A percentile compares a stretch with the other conserved stretches of the same genome.
Conservation (phyloP, 2,888 invertebrate genomes). For the Schrankia costaestrigalis region DNA sequence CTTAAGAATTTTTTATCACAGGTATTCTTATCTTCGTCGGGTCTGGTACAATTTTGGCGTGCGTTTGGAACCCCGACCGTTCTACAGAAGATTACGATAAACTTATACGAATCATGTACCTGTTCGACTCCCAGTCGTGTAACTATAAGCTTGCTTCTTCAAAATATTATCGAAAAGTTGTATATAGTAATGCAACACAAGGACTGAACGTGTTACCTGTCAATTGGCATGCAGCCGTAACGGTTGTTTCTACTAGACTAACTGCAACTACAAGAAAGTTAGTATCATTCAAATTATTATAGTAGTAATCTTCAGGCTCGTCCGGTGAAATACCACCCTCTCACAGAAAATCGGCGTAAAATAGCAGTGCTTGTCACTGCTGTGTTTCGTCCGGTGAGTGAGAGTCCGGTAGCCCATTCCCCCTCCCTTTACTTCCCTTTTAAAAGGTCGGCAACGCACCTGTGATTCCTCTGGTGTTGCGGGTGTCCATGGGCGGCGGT, state of each 20-base stretch:
- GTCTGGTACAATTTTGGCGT: slow-evolving; percentile 40
- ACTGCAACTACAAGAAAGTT: slow-evolving; percentile 54
- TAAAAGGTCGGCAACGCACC: too few species aligned
- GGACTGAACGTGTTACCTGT: slow-evolving; percentile 47
- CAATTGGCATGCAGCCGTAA: slow-evolving; percentile 37
- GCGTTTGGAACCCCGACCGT: slow-evolving; percentile 51
- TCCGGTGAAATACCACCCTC: too few species aligned
- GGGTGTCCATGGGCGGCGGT: too few species aligned
- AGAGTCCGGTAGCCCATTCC: too few species aligned
- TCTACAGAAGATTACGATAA: slow-evolving; percentile 46
- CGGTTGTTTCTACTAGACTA: slow-evolving; percentile 47
- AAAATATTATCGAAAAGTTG: slow-evolving; percentile 36
- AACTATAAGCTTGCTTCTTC: slow-evolving; percentile 31
- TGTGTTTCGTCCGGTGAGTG: too few species aligned
- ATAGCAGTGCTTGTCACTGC: too few species aligned
- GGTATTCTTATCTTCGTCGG: slow-evolving; percentile 45
- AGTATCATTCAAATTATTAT: too few species aligned
- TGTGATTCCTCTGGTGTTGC: too few species aligned
- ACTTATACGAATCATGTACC: slow-evolving; percentile 60
- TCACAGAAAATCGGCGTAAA: too few species aligned
- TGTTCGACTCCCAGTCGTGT: slow-evolving; percentile 57
- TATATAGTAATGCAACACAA: slow-evolving; percentile 47
- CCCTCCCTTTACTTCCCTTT: too few species aligned
- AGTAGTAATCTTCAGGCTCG: too few species aligned
- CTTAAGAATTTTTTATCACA: slow-evolving; percentile 20